Evolutionary conservation across 2,888 invertebrate genomes (phyloP).

Genomic region (Rhimphoctona megacephalus): DNA sequence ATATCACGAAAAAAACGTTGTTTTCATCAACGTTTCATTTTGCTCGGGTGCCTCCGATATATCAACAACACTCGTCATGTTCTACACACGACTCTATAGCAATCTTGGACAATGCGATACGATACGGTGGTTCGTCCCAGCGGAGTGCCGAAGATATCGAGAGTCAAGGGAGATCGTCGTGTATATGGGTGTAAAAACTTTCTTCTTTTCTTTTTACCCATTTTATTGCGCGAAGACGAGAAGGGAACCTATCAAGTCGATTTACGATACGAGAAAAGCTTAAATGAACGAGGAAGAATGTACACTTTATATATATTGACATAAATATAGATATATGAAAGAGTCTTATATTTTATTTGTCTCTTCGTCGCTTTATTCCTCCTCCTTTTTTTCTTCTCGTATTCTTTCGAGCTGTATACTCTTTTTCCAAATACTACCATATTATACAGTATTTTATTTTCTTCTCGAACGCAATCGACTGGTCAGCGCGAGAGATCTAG

Average conservation of each 20-base stretch:
- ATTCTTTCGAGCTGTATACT: slow-evolving; percentile 9
- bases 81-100: slow-evolving; percentile 19
- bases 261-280: slow-evolving; percentile 59
- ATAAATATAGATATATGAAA: slow-evolving; percentile 1
- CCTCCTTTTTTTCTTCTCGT: neutral
- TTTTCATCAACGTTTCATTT: slow-evolving; percentile 17
- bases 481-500: slow-evolving; percentile 18
- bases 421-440: slow-evolving; percentile 16
- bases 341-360: slow-evolving; percentile 13
- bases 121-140: slow-evolving; percentile 19
- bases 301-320: slow-evolving; percentile 13
- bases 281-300: slow-evolving; percentile 48
- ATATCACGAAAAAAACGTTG: neutral
- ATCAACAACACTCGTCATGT: neutral
- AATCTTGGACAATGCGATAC: slow-evolving; percentile 52
- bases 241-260: slow-evolving; percentile 42
- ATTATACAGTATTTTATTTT: slow-evolving; percentile 50
- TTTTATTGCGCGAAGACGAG: neutral
- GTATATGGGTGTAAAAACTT: neutral
- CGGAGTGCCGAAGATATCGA: slow-evolving; percentile 37
- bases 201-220: slow-evolving; percentile 20
- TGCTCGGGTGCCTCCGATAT: neutral
- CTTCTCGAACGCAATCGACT: slow-evolving; percentile 19
- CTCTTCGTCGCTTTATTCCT: neutral
- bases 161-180: slow-evolving; percentile 33